Evolutionary conservation across 1,140 invertebrate genomes (phyloP).

Genomic region (Brachionus manjavacas): DNA sequence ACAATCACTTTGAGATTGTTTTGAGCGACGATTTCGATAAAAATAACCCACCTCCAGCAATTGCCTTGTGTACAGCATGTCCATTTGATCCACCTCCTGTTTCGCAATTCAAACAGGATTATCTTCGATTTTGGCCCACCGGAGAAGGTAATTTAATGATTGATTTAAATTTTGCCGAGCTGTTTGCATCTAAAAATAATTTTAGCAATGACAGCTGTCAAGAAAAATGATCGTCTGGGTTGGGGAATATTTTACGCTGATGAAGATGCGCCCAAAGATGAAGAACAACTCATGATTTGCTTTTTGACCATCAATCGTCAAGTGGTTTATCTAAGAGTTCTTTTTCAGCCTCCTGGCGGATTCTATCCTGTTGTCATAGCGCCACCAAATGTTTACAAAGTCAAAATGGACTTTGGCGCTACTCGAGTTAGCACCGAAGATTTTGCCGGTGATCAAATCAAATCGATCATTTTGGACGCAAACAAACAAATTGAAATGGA

Average conservation of each 20-base stretch:
- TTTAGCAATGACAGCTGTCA: constrained; percentile 31
- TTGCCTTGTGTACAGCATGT: constrained; percentile 51
- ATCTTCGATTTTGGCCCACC: constrained; percentile 50
- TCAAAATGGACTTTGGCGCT: constrained; percentile 42
- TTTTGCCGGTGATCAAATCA: constrained; percentile 41
- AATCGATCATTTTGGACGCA: constrained; percentile 39
- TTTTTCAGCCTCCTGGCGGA: constrained; percentile 52
- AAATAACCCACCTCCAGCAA: constrained; percentile 46
- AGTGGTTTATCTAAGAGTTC: constrained; percentile 49
- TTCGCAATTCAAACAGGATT: constrained; percentile 51
- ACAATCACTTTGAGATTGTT: constrained; percentile 51
- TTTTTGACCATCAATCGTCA: constrained; percentile 52
- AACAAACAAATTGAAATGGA: constrained; percentile 42
- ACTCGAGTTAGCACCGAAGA: constrained; percentile 35
- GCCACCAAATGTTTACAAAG: constrained; percentile 44
- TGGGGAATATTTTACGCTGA: constrained; percentile 49
- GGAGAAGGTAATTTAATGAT: constrained; percentile 44
- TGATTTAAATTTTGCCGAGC: constrained; percentile 43
- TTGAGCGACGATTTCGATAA: constrained; percentile 49
- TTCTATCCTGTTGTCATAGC: constrained; percentile 51
- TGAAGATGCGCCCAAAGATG: constrained; percentile 44
- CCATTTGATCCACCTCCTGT: constrained; percentile 48
- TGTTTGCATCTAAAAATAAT: neutral
- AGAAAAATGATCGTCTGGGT: constrained; percentile 47
- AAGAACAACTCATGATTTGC: constrained; percentile 51